Conservation (phyloP, 2,797 vertebrate species). For the Amblyraja radiata region DNA sequence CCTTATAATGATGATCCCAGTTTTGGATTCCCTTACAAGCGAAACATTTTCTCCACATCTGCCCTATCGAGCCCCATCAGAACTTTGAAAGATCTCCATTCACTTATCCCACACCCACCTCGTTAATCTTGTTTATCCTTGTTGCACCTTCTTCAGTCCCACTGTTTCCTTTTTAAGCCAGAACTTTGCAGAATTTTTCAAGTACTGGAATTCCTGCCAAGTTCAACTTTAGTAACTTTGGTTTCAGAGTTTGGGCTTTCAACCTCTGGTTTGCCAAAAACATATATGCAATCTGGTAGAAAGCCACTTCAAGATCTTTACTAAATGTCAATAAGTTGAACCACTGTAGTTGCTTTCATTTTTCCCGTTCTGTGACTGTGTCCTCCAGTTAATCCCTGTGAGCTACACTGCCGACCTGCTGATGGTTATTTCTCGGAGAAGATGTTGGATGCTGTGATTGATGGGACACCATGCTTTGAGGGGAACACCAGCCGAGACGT, state of each 20-base stretch:
- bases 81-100: neutral
- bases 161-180: neutral
- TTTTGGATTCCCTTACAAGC: neutral
- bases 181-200: neutral
- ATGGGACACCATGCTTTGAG: slow-evolving; percentile 80
- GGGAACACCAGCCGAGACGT: slow-evolving; percentile 67
- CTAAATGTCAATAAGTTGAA: neutral
- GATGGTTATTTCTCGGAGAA: slow-evolving; percentile 77
- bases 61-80: neutral
- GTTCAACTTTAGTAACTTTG: neutral
- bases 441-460: slow-evolving; percentile 74
- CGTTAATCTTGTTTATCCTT: neutral
- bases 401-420: slow-evolving; percentile 81
- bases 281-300: neutral
- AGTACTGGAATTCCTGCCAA: neutral
- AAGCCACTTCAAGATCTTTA: neutral
- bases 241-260: neutral
- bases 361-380: neutral
- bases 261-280: neutral
- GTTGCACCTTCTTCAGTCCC: neutral
- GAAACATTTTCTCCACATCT: neutral
- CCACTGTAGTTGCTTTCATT: neutral
- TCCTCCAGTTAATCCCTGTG: slow-evolving; percentile 74
- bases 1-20: neutral
- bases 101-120: neutral